Conservation (phyloP, 2,113 vertebrate genomes). For the Trematocara macrostoma region DNA sequence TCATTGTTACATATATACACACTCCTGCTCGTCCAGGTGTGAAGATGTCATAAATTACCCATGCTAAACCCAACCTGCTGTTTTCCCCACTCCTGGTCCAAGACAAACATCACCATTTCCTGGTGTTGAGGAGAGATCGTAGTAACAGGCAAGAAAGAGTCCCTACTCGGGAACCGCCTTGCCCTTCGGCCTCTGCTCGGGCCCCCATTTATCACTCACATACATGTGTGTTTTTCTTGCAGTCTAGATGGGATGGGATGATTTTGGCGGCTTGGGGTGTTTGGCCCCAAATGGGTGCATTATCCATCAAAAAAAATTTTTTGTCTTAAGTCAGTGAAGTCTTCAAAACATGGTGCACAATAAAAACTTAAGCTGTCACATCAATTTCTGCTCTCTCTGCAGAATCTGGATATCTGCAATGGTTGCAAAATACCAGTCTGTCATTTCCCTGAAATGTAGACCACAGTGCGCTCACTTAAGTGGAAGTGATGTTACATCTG, state of each 20-base stretch:
- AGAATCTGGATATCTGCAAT: conserved; percentile 17
- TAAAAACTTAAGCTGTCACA: conserved; percentile 24
- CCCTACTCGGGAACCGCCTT: conserved; percentile 16
- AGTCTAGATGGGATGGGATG: background rate
- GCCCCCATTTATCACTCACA: conserved; percentile 53
- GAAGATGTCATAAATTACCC: conserved; percentile 31
- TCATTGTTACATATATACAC: background rate
- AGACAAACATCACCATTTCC: conserved; percentile 49
- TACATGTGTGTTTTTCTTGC: conserved; percentile 46
- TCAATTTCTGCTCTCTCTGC: conserved; percentile 1
- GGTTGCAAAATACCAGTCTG: conserved; percentile 22
- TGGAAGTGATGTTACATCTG: conserved; percentile 6
- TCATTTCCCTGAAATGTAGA: conserved; percentile 17
- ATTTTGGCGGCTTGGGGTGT: background rate
- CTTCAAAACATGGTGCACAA: background rate
- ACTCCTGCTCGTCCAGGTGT: background rate
- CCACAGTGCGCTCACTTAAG: background rate
- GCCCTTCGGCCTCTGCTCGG: conserved; percentile 54
- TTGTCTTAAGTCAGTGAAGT: background rate
- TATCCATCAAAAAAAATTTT: background rate
- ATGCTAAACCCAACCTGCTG: conserved; percentile 25
- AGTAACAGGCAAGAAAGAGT: conserved; percentile 17
- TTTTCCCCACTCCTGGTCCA: conserved; percentile 30
- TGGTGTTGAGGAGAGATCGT: conserved; percentile 18
- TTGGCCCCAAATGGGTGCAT: conserved; percentile 22